These are phyloP conservation scores for Gymnocephalus cernua DNA, from an alignment of 2,113 vertebrate species.

Conservation along the genomic window DNA sequence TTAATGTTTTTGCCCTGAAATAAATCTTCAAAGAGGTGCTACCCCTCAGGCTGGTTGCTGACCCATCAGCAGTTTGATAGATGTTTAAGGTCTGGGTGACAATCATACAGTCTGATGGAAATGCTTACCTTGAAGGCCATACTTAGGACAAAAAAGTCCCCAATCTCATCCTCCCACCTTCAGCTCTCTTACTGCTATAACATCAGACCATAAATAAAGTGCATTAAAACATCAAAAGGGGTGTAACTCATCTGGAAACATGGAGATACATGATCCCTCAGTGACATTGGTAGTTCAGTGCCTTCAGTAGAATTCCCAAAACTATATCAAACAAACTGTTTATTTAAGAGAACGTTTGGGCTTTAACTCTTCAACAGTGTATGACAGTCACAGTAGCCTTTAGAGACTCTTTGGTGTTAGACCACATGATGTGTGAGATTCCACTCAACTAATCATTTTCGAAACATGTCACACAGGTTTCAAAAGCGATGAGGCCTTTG, in stretches of 20 bases:
- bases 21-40: background rate
- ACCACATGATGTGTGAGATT: background rate
- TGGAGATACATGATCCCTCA: background rate
- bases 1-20: background rate
- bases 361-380: background rate
- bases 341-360: background rate
- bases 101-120: slow-evolving; percentile 7
- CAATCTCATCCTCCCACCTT: background rate
- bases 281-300: background rate
- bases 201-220: background rate
- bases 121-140: background rate
- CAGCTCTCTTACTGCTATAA: background rate
- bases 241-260: background rate
- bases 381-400: background rate
- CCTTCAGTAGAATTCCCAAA: background rate
- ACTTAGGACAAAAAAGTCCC: background rate
- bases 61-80: background rate
- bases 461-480: background rate
- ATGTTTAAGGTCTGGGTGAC: background rate
- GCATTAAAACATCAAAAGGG: background rate
- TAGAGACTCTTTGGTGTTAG: background rate
- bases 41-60: background rate
- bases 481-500: background rate
- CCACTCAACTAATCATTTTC: background rate
- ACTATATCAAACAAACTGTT: background rate